Evolutionary conservation across 2,888 invertebrate species (phyloP).

Genomic region (Athalia cordata): DNA sequence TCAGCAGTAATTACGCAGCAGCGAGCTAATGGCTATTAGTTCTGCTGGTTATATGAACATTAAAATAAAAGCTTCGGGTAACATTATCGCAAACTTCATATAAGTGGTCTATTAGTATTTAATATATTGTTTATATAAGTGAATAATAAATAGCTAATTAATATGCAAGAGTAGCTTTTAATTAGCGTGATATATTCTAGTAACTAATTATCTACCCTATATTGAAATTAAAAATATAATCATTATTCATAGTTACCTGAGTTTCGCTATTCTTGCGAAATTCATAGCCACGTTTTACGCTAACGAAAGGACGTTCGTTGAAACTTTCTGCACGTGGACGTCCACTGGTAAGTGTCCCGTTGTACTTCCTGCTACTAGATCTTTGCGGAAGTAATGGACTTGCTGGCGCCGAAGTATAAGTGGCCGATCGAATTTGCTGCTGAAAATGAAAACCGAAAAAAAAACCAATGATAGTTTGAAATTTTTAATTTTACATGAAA

Average conservation of each 20-base stretch:
- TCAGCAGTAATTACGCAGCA: neutral
- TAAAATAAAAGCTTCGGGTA: too few relatives aligned
- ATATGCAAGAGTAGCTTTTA: too few relatives aligned
- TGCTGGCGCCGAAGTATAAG: constrained; percentile 73
- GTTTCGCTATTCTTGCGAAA: constrained; percentile 71
- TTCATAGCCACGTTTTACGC: constrained; percentile 77
- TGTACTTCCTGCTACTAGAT: constrained; percentile 73
- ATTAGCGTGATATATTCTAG: neutral
- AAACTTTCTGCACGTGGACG: constrained; percentile 71
- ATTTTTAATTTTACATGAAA: constrained; percentile 43
- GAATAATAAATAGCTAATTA: too few relatives aligned
- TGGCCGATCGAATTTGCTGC: constrained; percentile 59
- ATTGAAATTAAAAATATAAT: neutral
- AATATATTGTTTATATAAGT: too few relatives aligned
- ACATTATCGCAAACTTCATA: too few relatives aligned
- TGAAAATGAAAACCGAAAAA: constrained; percentile 45
- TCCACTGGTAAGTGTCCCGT: constrained; percentile 67
- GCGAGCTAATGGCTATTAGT: too few relatives aligned
- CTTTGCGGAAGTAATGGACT: constrained; percentile 75
- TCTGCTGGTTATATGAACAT: too few relatives aligned
- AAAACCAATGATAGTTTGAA: neutral
- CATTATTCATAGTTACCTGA: constrained; percentile 73
- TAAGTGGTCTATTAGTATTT: too few relatives aligned
- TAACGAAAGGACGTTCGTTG: constrained; percentile 80
- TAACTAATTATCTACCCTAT: neutral